Percentiles rank a stretch among this genome's conserved stretches.
These are phyloP conservation scores for Morpho helenor DNA, from an alignment of 2,888 invertebrate species.

Conservation along the genomic window DNA sequence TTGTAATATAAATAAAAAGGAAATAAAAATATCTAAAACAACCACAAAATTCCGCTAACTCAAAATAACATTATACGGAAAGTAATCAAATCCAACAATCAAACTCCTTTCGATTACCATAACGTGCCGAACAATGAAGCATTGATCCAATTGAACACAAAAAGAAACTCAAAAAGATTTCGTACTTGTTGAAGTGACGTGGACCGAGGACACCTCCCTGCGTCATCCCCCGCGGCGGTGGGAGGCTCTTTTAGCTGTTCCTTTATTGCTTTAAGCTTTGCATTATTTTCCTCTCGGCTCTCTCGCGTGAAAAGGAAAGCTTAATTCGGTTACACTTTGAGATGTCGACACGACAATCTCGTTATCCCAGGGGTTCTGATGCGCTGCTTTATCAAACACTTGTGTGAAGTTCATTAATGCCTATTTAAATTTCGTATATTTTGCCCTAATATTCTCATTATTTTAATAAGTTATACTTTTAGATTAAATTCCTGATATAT, in stretches of 20 bases:
- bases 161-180: slow-evolving; percentile 64
- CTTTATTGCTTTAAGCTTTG: slow-evolving; percentile 73
- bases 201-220: slow-evolving; percentile 58
- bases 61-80: slow-evolving; percentile 5
- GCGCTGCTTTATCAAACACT: slow-evolving; percentile 73
- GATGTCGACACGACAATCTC: slow-evolving; percentile 75
- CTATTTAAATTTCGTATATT: slow-evolving; percentile 17
- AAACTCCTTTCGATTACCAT: slow-evolving; percentile 57
- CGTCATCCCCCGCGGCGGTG: slow-evolving; percentile 51
- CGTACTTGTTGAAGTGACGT: slow-evolving; percentile 49
- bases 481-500: too few relatives aligned
- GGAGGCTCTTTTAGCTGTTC: slow-evolving; percentile 34
- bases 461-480: background rate
- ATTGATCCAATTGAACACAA: slow-evolving; percentile 65
- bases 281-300: slow-evolving; percentile 71
- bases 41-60: background rate
- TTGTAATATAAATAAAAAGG: background rate
- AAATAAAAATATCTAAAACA: background rate
- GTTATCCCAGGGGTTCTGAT: slow-evolving; percentile 61
- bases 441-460: slow-evolving; percentile 1
- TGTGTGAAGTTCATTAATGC: slow-evolving; percentile 40
- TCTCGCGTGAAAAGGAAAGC: slow-evolving; percentile 69
- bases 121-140: slow-evolving; percentile 55
- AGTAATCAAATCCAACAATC: slow-evolving; percentile 30
- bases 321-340: slow-evolving; percentile 78